Percentiles rank a stretch among this genome's conserved stretches.
phyloP scores from a whole-genome alignment of 2,797 vertebrate species.

The Pangasius krempfi region DNA sequence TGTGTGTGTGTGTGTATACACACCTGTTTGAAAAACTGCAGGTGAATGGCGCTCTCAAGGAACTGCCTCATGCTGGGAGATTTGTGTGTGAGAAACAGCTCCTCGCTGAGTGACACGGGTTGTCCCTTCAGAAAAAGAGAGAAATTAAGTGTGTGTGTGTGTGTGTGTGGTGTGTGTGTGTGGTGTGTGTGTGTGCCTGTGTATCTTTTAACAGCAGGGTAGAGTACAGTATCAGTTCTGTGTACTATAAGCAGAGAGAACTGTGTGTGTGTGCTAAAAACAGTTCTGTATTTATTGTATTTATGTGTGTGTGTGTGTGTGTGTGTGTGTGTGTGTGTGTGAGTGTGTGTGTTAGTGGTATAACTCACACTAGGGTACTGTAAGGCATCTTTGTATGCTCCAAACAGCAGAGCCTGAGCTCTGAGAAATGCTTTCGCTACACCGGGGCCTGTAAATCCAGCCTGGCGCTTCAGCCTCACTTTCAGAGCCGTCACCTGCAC shows the following conservation, averaged over 20 bases:
- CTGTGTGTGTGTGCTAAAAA: background rate
- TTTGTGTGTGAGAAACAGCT: constrained; percentile 82
- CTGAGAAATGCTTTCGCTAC: constrained; percentile 85
- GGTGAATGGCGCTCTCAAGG: constrained; percentile 81
- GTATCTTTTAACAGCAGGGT: background rate
- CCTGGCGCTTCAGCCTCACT: constrained; percentile 80
- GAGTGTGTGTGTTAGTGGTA: background rate
- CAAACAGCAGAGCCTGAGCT: constrained; percentile 87
- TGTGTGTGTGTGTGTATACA: background rate
- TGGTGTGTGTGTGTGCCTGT: background rate
- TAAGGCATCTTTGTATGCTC: constrained; percentile 83
- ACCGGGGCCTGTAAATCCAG: constrained; percentile 79
- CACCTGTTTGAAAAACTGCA: constrained; percentile 92
- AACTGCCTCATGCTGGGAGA: constrained; percentile 80
- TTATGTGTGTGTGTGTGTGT: constrained; percentile 1
- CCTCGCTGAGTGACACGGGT: constrained; percentile 77
- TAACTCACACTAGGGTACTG: constrained; percentile 69
- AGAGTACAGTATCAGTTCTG: too few relatives aligned
- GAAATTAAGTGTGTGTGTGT: background rate
- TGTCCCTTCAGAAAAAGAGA: constrained; percentile 70
- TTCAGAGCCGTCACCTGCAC: constrained; percentile 81
- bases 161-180: constrained; percentile 4
- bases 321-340: constrained; percentile 4
- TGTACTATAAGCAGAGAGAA: too few relatives aligned
- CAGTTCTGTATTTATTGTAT: too few relatives aligned